phyloP scores from a whole-genome alignment of 2,797 vertebrate genomes.

The Tragopan temminckii region DNA sequence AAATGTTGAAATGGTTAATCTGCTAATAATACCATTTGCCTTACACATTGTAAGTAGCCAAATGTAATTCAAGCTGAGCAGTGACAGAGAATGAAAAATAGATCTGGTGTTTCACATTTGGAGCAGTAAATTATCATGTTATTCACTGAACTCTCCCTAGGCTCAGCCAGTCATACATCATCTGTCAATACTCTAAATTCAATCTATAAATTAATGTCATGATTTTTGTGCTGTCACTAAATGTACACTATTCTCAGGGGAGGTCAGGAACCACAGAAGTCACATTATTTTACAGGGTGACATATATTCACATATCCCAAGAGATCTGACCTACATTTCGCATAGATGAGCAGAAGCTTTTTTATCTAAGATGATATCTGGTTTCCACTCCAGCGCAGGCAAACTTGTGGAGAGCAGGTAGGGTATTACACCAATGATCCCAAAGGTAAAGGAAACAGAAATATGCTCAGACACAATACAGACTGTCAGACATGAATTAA shows the following conservation, averaged over 20 bases:
- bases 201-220: conserved; percentile 58
- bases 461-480: not conserved
- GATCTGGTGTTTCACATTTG: conserved; percentile 26
- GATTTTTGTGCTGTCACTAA: conserved; percentile 38
- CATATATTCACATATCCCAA: conserved; percentile 18
- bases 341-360: not conserved
- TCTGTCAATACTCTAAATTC: conserved; percentile 59
- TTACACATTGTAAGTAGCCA: not conserved
- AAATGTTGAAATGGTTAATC: not conserved
- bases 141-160: conserved; percentile 18
- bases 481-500: not conserved
- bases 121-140: conserved; percentile 52
- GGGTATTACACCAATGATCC: not conserved
- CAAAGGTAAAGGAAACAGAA: not conserved
- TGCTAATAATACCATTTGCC: not conserved
- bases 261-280: conserved; percentile 15
- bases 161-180: conserved; percentile 43
- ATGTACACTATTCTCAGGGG: conserved; percentile 14
- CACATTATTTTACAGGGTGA: not conserved
- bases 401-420: not conserved
- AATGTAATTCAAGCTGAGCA: conserved; percentile 30
- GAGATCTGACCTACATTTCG: conserved; percentile 22
- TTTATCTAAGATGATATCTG: not conserved
- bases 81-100: conserved; percentile 65
- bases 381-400: not conserved